Conservation (phyloP, 2,888 invertebrate genomes). For the Allygus modestus region DNA sequence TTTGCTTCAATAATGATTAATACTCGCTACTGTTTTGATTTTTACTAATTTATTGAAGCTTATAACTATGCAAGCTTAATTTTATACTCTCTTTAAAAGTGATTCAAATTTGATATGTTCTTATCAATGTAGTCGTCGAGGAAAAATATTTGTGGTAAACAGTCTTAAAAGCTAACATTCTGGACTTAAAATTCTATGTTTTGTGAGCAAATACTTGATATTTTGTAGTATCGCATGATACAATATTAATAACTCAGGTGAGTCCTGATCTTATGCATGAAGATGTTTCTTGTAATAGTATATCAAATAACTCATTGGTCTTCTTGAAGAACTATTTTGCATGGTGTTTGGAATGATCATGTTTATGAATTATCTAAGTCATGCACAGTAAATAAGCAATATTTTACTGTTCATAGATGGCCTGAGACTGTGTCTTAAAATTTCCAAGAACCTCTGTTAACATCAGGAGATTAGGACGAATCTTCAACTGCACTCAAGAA, state of each 20-base stretch:
- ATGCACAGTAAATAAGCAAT: neutral
- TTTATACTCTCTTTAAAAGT: no score
- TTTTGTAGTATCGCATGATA: no score
- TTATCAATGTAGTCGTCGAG: no score
- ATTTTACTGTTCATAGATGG: conserved; percentile 50
- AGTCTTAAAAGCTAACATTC: no score
- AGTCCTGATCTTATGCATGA: neutral
- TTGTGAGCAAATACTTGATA: no score
- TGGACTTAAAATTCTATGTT: no score
- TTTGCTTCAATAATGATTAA: neutral
- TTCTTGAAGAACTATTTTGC: neutral
- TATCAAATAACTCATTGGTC: neutral
- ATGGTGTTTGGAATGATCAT: neutral
- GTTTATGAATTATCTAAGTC: neutral
- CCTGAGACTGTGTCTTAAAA: conserved; percentile 50
- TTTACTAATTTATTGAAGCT: conserved; percentile 5
- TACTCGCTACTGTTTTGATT: neutral
- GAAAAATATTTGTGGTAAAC: no score
- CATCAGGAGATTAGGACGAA: conserved; percentile 17
- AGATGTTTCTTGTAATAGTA: neutral
- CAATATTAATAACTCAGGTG: no score
- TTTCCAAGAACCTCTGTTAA: conserved; percentile 39
- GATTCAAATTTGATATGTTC: no score
- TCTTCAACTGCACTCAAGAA: neutral
- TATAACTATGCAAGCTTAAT: neutral